Percentiles rank a stretch among this genome's conserved stretches.
These are phyloP conservation scores for Cenopis cana DNA, from an alignment of 2,888 invertebrate genomes.

Conservation along the genomic window DNA sequence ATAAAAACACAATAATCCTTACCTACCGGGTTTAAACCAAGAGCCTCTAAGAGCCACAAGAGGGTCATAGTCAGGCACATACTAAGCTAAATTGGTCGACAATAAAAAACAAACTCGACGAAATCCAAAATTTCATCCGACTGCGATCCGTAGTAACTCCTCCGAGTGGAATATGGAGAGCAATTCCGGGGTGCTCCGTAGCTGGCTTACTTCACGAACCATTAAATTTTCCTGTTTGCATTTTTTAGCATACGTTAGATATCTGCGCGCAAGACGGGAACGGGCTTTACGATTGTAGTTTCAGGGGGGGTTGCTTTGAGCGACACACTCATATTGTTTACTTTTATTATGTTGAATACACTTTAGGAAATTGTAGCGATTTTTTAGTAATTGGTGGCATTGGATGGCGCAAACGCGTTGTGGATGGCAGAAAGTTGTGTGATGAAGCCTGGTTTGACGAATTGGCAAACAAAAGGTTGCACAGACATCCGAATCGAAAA, in stretches of 20 bases:
- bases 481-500: no score
- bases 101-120: background rate
- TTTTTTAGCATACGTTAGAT: conserved; percentile 83
- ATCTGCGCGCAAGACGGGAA: conserved; percentile 63
- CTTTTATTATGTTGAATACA: conserved; percentile 44
- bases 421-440: no score
- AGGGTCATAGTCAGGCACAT: no score
- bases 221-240: conserved; percentile 85
- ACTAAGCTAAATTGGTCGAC: no score
- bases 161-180: conserved; percentile 64
- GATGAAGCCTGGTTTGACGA: no score
- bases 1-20: no score
- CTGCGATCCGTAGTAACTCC: conserved; percentile 57
- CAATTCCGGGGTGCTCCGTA: conserved; percentile 74
- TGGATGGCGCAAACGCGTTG: no score
- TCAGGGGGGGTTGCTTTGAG: conserved; percentile 63
- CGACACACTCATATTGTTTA: conserved; percentile 54
- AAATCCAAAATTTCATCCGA: background rate
- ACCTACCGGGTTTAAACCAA: no score
- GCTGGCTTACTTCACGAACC: conserved; percentile 82
- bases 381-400: conserved; percentile 6
- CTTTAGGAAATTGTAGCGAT: conserved; percentile 34
- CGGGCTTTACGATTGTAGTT: conserved; percentile 78
- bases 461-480: no score
- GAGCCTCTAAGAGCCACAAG: no score